These are phyloP conservation scores for Florisuga fusca DNA, from an alignment of 2,797 vertebrate species.

Conservation along the genomic window DNA sequence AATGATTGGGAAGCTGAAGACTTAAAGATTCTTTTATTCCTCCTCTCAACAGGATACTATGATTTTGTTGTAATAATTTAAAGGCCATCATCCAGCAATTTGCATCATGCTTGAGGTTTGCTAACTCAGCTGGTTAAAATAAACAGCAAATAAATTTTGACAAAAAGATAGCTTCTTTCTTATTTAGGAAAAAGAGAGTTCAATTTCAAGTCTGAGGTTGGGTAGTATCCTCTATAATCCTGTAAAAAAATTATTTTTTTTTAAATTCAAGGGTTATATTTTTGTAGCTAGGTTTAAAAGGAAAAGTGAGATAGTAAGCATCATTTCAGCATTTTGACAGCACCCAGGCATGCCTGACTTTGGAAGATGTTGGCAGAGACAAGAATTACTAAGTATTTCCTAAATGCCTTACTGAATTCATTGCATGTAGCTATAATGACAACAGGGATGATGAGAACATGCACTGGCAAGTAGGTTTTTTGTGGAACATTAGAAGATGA, in stretches of 20 bases:
- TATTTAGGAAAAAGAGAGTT: not conserved
- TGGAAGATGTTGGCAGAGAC: not conserved
- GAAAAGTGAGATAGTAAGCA: not conserved
- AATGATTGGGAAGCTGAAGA: not conserved
- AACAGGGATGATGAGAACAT: not conserved
- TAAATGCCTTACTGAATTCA: not conserved
- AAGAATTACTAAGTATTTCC: constrained; percentile 4
- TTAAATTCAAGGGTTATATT: not conserved
- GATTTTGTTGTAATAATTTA: not conserved
- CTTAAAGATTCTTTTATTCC: not conserved
- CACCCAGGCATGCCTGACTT: not conserved
- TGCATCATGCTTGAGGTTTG: not conserved
- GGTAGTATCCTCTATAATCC: not conserved
- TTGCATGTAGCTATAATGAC: not conserved
- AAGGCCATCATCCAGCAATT: not conserved
- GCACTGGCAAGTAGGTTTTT: not conserved
- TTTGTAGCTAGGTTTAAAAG: not conserved
- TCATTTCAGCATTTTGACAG: not conserved
- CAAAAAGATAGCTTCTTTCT: not conserved
- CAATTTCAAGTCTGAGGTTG: not conserved
- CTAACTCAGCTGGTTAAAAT: not conserved
- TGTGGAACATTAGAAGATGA: not conserved
- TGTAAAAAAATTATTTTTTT: not conserved
- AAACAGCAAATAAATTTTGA: not conserved
- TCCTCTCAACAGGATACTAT: not conserved